Base-by-base conservation (phyloP, 2,113 vertebrate genomes). In the Phainopepla nitens region DNA sequence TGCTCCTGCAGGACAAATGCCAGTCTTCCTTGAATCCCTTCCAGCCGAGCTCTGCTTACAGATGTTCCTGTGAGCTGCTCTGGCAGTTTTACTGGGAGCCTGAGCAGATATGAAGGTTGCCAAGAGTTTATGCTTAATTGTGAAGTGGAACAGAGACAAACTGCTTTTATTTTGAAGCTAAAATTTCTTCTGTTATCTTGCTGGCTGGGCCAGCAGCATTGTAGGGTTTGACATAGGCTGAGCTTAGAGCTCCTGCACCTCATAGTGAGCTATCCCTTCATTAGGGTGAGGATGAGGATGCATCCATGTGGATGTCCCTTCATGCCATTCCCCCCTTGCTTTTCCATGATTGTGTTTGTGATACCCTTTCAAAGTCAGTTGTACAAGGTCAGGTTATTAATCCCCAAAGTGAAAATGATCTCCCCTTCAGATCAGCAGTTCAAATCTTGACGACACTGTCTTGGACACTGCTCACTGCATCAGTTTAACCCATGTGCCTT, bases 161-260 rank as follows among this genome's bases (percentile, higher is more conserved):
- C 81, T 69, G 54, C 91, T 96, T 79, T 90, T 95, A 92, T 96
- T 96, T 96, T 94, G 91, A 92, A 95, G 75, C 79, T 93, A 35
- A 72, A 94, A 47, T 77, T n/a, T 62, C 53, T 75, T 68, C 39
- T 82, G 89, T 83, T 70, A 58, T 90, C 84, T 65, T 77, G 82
- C 90, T 50, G 86, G 57, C 91, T 80, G 79, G 62, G 61, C 82
- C 49, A 71, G 90, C 76, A 91, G 64, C 35, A 79, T 68, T 11
- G 3, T 73, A 73, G 42, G 41, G 69, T 82, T 91, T 81, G 73
- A 77, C 87, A 68, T 75, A 13, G 73, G n/a, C 80, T 83, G 83
- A 77, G 54, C 80, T 89, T 61, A 42, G 76, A 84, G 36, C 54
- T 90, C 47, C 54, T 45, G 73, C 8, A 56, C 70, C 71, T 78